Evolutionary conservation across 2,113 vertebrate species (phyloP).

Genomic region (Tor tambroides): DNA sequence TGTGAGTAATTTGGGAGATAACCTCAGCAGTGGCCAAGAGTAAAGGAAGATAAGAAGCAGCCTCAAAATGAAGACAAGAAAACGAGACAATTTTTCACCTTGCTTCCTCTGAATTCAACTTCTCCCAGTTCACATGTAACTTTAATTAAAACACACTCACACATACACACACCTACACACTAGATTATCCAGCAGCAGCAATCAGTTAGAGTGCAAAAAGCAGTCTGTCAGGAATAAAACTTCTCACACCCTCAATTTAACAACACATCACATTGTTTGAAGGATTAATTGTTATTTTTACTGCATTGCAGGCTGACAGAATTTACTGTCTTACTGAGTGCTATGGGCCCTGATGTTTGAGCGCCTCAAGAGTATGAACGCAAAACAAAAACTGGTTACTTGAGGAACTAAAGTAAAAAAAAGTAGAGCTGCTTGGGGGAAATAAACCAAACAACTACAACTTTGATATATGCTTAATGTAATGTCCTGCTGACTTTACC

Average conservation of each 20-base stretch:
- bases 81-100: slow-evolving; percentile 73
- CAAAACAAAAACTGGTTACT: slow-evolving; percentile 20
- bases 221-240: slow-evolving; percentile 57
- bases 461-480: no score
- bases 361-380: background rate
- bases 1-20: slow-evolving; percentile 80
- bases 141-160: slow-evolving; percentile 78
- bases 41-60: slow-evolving; percentile 71
- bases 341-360: background rate
- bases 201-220: slow-evolving; percentile 65
- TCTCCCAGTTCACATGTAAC: slow-evolving; percentile 65
- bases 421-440: background rate
- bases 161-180: slow-evolving; percentile 49
- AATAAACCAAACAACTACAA: no score
- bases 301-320: slow-evolving; percentile 43
- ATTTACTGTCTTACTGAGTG: slow-evolving; percentile 52
- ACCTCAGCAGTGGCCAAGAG: slow-evolving; percentile 70
- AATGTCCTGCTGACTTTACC: no score
- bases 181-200: slow-evolving; percentile 68
- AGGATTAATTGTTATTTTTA: slow-evolving; percentile 64
- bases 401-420: background rate
- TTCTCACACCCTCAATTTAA: slow-evolving; percentile 56
- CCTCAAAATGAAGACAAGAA: slow-evolving; percentile 74
- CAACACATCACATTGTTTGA: slow-evolving; percentile 58
- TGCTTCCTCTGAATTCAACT: slow-evolving; percentile 73